phyloP scores from a whole-genome alignment of 1,140 invertebrate genomes.

The Sitobion miscanthi region DNA sequence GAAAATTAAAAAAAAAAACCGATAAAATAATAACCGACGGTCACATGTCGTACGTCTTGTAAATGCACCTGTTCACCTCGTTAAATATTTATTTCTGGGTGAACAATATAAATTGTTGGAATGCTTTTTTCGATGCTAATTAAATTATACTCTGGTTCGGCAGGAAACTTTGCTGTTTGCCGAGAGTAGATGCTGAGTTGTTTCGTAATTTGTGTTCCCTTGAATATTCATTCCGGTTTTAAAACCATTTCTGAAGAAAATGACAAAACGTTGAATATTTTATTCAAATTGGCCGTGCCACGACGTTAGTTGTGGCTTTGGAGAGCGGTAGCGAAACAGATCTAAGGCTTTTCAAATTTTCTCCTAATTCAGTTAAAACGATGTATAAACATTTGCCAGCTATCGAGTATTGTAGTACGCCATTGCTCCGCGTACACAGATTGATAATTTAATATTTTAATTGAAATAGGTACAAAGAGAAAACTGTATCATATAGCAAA shows the following conservation, averaged over 20 bases:
- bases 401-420: not conserved
- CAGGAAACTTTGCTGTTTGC: constrained; percentile 6
- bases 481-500: not conserved
- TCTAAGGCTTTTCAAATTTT: not conserved
- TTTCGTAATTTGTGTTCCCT: constrained; percentile 44
- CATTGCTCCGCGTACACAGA: not conserved
- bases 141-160: constrained; percentile 46
- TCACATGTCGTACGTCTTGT: not conserved
- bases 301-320: not conserved
- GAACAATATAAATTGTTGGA: constrained; percentile 35
- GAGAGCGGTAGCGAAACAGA: not conserved
- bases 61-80: constrained; percentile 23
- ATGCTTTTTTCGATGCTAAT: constrained; percentile 40
- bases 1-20: not conserved
- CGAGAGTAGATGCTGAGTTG: constrained; percentile 25
- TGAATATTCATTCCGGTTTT: constrained; percentile 55
- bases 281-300: constrained; percentile 31
- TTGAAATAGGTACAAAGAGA: not conserved
- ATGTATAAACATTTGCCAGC: constrained; percentile 30
- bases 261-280: constrained; percentile 49
- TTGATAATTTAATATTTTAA: constrained; percentile 46
- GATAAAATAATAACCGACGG: not conserved
- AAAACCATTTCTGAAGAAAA: constrained; percentile 49
- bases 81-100: constrained; percentile 38
- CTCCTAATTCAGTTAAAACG: constrained; percentile 5